Evolutionary conservation across 2,888 invertebrate species (phyloP).

Genomic region (Sphaeridia pumilis): DNA sequence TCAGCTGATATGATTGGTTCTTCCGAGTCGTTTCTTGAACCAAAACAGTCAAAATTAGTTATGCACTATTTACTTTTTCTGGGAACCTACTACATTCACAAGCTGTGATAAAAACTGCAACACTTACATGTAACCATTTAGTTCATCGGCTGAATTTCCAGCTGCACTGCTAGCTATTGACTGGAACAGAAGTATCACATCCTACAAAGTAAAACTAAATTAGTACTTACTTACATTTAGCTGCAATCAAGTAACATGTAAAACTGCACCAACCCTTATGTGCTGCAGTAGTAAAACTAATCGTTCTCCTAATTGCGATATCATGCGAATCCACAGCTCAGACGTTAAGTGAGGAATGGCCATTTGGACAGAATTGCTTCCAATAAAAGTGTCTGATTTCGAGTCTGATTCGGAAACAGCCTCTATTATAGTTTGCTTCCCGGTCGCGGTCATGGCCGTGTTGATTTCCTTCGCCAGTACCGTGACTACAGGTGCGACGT

Average conservation of each 20-base stretch:
- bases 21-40: constrained; percentile 26
- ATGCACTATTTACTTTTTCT: too few species aligned
- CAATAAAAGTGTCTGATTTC: constrained; percentile 30
- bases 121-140: constrained; percentile 25
- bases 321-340: constrained; percentile 35
- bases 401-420: constrained; percentile 35
- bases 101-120: too few species aligned
- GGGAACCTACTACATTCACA: too few species aligned
- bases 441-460: constrained; percentile 34
- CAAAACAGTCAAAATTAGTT: too few species aligned
- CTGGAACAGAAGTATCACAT: constrained; percentile 33
- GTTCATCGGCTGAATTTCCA: constrained; percentile 14
- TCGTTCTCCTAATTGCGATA: constrained; percentile 29
- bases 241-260: too few species aligned
- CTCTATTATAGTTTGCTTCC: constrained; percentile 35
- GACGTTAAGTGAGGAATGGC: constrained; percentile 31
- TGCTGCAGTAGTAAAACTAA: constrained; percentile 31
- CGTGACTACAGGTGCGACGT: constrained; percentile 33
- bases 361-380: constrained; percentile 30
- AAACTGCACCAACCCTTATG: constrained; percentile 19
- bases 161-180: constrained; percentile 34
- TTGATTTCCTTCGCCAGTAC: constrained; percentile 34
- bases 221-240: neutral
- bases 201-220: constrained; percentile 12
- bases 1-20: constrained; percentile 31